Percentiles rank a stretch among this genome's conserved stretches.
Conservation (phyloP, 2,113 vertebrate species). For the Syrrhaptes paradoxus region DNA sequence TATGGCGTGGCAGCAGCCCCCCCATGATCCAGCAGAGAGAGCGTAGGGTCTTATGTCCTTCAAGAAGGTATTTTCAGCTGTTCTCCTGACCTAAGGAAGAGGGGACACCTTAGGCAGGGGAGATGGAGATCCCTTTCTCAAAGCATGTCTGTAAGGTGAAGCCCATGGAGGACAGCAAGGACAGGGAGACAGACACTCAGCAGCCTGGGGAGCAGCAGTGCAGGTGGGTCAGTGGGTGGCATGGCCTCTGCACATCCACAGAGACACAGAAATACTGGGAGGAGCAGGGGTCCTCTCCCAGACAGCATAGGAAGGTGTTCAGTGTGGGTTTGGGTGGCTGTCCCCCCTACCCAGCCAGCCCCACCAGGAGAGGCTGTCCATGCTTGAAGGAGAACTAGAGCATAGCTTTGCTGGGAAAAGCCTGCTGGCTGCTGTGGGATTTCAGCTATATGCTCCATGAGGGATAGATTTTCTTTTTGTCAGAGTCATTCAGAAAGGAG, state of each 20-base stretch:
- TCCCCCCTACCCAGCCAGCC: fast-evolving
- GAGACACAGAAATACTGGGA: fast-evolving
- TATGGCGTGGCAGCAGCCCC: neutral
- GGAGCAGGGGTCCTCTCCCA: fast-evolving
- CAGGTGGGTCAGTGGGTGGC: neutral
- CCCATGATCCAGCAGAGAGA: neutral
- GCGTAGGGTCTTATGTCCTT: fast-evolving
- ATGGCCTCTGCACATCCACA: fast-evolving
- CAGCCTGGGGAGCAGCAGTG: neutral
- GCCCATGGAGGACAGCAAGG: fast-evolving
- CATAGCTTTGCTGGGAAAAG: neutral
- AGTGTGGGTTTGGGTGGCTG: neutral
- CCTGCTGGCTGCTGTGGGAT: neutral
- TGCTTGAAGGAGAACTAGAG: neutral
- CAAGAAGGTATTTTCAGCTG: neutral
- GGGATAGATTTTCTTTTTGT: neutral
- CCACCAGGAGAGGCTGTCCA: fast-evolving
- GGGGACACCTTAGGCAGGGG: neutral
- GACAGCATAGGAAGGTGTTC: neutral
- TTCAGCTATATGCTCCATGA: neutral
- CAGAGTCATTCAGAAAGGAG: neutral
- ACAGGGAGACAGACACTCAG: neutral
- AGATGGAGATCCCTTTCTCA: neutral
- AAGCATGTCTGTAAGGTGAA: fast-evolving
- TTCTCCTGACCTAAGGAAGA: neutral